phyloP scores from a whole-genome alignment of 2,888 invertebrate genomes.

The Hirtodrosophila confusa region DNA sequence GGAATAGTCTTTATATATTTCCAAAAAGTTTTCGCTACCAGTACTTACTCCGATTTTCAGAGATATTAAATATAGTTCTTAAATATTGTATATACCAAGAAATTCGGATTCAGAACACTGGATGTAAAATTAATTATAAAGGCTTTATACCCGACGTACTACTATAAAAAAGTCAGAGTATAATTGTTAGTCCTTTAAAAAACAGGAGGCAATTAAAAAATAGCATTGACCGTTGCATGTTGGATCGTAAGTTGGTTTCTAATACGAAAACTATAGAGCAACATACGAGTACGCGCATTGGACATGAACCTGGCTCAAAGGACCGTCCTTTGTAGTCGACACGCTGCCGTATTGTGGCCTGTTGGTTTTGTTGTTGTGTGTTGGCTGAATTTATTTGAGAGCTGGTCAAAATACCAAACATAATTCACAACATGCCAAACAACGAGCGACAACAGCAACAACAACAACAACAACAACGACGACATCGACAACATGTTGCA shows the following conservation, averaged over 20 bases:
- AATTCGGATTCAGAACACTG: too few relatives aligned
- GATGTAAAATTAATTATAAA: too few relatives aligned
- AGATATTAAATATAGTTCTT: too few relatives aligned
- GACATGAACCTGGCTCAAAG: conserved; percentile 21
- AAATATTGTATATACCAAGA: too few relatives aligned
- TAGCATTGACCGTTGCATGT: conserved; percentile 57
- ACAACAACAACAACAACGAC: conserved; percentile 36
- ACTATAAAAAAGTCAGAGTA: too few relatives aligned
- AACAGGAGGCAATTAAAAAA: conserved; percentile 46
- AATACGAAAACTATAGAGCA: conserved; percentile 46
- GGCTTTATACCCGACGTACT: too few relatives aligned
- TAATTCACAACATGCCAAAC: conserved; percentile 81
- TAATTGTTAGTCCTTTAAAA: neutral
- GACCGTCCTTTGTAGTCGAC: conserved; percentile 22
- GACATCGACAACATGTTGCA: conserved; percentile 74
- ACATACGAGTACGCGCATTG: conserved; percentile 9
- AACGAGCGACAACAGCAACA: conserved; percentile 58
- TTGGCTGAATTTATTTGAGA: conserved; percentile 57
- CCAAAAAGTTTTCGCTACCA: too few relatives aligned
- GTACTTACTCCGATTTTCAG: too few relatives aligned
- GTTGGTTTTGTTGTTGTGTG: conserved; percentile 27
- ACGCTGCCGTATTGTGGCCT: conserved; percentile 20
- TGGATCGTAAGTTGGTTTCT: conserved; percentile 29
- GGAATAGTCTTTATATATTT: too few relatives aligned
- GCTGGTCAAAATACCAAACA: conserved; percentile 73